Conservation (phyloP, 2,888 invertebrate species). For the Hypomecis punctinalis region DNA sequence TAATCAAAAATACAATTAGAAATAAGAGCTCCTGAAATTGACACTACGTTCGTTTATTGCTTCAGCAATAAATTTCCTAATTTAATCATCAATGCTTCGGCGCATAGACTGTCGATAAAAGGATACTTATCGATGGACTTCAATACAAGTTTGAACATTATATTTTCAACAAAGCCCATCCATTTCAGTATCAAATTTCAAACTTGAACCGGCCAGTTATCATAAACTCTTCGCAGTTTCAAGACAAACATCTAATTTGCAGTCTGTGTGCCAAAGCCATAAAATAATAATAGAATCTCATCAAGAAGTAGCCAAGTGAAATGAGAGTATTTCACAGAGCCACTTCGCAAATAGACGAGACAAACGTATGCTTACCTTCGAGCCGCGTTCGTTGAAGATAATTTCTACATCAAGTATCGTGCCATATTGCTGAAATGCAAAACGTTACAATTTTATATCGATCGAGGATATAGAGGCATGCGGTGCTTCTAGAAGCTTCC, state of each 20-base stretch:
- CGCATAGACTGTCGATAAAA: conserved; percentile 30
- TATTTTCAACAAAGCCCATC: too few relatives aligned
- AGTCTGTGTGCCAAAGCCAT: conserved; percentile 37
- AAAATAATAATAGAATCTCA: conserved; percentile 40
- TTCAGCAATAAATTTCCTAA: conserved; percentile 17
- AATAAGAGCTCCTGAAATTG: neutral
- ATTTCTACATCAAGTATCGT: conserved; percentile 99
- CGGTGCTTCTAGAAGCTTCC: conserved; percentile 51
- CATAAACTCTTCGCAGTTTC: neutral
- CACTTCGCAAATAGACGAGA: conserved; percentile 54
- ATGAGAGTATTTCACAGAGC: conserved; percentile 72
- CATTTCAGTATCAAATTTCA: neutral
- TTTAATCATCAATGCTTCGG: conserved; percentile 21
- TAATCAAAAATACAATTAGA: neutral
- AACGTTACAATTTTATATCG: conserved; percentile 62
- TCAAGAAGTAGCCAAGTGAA: conserved; percentile 63
- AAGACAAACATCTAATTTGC: conserved; percentile 21
- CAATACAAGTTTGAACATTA: too few relatives aligned
- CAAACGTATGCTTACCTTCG: conserved; percentile 93
- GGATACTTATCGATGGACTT: neutral
- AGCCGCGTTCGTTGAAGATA: conserved; percentile 99
- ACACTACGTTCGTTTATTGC: conserved; percentile 30
- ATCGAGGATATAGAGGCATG: conserved; percentile 47
- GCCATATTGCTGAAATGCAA: conserved; percentile 97
- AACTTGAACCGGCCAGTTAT: neutral